Conservation (phyloP, 1,140 invertebrate genomes). For the Trichonephila inaurata region DNA sequence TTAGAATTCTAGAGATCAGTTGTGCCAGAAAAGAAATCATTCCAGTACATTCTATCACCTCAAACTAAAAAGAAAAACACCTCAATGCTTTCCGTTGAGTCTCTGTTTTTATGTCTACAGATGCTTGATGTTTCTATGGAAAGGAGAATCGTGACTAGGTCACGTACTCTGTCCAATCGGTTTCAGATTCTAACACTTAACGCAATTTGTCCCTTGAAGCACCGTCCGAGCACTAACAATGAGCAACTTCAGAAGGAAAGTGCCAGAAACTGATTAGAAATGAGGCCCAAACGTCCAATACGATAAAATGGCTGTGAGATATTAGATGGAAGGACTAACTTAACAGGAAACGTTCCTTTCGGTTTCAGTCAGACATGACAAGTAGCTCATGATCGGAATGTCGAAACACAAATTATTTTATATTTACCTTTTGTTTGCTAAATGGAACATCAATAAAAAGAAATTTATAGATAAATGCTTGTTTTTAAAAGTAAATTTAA, state of each 20-base stretch:
- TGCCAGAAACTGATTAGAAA: conserved; percentile 15
- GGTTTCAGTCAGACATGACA: no score
- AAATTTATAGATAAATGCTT: no score
- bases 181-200: conserved; percentile 60
- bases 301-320: not conserved
- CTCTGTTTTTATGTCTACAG: not conserved
- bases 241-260: conserved; percentile 19
- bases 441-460: no score
- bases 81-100: not conserved
- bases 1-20: not conserved
- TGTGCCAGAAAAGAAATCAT: not conserved
- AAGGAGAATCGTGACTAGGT: not conserved
- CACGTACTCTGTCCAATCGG: conserved; percentile 39
- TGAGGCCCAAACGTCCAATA: not conserved
- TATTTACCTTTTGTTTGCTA: no score
- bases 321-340: not conserved
- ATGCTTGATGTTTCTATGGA: not conserved
- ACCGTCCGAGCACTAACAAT: conserved; percentile 4
- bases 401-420: no score
- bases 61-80: not conserved
- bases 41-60: not conserved
- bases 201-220: conserved; percentile 45
- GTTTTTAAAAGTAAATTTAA: no score
- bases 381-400: no score
- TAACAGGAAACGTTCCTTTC: no score